Percentiles rank a stretch among this genome's conserved stretches.
These are phyloP conservation scores for Drosophila koepferae DNA, from an alignment of 2,888 invertebrate species.

Conservation along the genomic window DNA sequence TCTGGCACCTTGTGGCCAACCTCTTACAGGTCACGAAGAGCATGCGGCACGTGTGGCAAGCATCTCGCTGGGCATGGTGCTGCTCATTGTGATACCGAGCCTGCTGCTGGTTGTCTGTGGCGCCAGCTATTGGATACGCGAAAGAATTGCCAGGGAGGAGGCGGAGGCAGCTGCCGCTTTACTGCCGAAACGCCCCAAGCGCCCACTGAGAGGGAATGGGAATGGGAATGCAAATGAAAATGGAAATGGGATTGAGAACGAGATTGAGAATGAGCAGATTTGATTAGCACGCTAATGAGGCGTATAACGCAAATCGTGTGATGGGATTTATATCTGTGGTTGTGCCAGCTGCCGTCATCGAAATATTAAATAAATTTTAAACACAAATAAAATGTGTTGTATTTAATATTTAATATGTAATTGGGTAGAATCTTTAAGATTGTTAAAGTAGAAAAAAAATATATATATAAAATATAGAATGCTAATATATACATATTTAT, in stretches of 20 bases:
- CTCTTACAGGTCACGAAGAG: conserved; percentile 90
- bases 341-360: conserved; percentile 1
- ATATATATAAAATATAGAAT: not conserved
- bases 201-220: not conserved
- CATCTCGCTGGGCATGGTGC: conserved; percentile 91
- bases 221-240: conserved; percentile 16
- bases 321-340: conserved; percentile 17
- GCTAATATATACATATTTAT: not conserved
- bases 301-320: conserved; percentile 36
- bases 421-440: not conserved
- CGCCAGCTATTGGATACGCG: conserved; percentile 88
- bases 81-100: conserved; percentile 91
- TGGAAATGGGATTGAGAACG: conserved; percentile 19
- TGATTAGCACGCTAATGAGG: conserved; percentile 62
- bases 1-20: conserved; percentile 31
- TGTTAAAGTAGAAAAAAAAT: not conserved
- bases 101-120: conserved; percentile 89
- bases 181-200: conserved; percentile 49
- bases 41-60: conserved; percentile 91
- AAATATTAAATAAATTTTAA: not conserved
- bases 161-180: conserved; percentile 70
- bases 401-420: not conserved
- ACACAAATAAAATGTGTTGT: not conserved
- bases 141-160: conserved; percentile 84
- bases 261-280: conserved; percentile 40